Evolutionary conservation across 2,797 vertebrate species (phyloP).

Genomic region (Microctenopoma steveboyesi): DNA sequence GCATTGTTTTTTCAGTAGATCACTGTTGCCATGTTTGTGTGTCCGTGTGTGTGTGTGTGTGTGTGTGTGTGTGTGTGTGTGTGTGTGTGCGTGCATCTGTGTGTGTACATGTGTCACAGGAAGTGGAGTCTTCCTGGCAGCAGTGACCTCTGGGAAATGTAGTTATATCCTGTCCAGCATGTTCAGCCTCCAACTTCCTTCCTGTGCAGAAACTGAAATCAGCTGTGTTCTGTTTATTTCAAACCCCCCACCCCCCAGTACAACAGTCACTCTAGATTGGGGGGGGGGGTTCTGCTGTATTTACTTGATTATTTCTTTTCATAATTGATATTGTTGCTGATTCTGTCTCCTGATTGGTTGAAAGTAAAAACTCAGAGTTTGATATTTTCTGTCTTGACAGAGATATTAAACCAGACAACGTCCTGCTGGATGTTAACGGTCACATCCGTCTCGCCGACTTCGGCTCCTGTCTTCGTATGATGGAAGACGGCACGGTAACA

Average conservation of each 20-base stretch:
- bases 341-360: no score
- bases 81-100: no score
- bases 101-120: not conserved
- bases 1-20: no score
- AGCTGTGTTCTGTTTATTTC: not conserved
- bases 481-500: slow-evolving; percentile 94
- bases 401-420: slow-evolving; percentile 96
- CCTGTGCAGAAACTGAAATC: slow-evolving; percentile 30
- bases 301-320: no score
- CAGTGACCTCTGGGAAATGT: slow-evolving; percentile 61
- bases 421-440: slow-evolving; percentile 94
- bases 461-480: slow-evolving; percentile 96
- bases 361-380: no score
- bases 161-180: slow-evolving; percentile 60
- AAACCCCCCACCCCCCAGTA: no score
- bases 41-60: not conserved
- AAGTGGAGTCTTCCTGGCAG: slow-evolving; percentile 67
- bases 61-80: not conserved
- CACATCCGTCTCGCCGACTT: slow-evolving; percentile 98
- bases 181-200: slow-evolving; percentile 67
- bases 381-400: slow-evolving; percentile 69
- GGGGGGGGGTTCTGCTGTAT: no score
- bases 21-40: not conserved
- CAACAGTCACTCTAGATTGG: no score
- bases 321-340: no score